Conservation (phyloP, 1,140 invertebrate genomes). For the Tetramorium alpestre region DNA sequence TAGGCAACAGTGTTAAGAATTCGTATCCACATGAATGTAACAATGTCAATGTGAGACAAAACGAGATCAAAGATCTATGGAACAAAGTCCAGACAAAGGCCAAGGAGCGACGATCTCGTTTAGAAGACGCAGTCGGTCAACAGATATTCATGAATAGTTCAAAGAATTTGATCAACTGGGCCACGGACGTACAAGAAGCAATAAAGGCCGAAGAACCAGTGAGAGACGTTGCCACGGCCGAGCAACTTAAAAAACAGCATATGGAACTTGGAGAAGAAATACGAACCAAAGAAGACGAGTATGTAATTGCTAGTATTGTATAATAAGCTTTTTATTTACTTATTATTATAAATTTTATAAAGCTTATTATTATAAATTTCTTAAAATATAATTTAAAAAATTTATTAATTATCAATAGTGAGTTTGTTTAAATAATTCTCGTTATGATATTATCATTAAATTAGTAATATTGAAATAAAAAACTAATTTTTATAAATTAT, state of each 20-base stretch:
- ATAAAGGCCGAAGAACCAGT: slow-evolving; percentile 94
- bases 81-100: slow-evolving; percentile 94
- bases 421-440: slow-evolving; percentile 4
- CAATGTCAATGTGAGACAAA: slow-evolving; percentile 94
- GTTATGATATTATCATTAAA: not conserved
- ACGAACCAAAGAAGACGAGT: slow-evolving; percentile 95
- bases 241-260: slow-evolving; percentile 96
- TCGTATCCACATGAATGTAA: slow-evolving; percentile 96
- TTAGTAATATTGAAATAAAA: not conserved
- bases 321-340: not conserved
- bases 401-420: not conserved
- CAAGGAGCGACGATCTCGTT: slow-evolving; percentile 90
- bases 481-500: not conserved
- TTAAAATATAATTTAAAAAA: not conserved
- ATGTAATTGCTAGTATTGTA: slow-evolving; percentile 73
- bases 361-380: too few relatives aligned
- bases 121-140: slow-evolving; percentile 97
- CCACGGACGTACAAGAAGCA: slow-evolving; percentile 91
- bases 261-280: slow-evolving; percentile 97
- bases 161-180: slow-evolving; percentile 93
- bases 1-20: slow-evolving; percentile 94
- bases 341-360: too few relatives aligned
- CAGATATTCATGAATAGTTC: slow-evolving; percentile 97
- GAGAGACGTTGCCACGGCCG: slow-evolving; percentile 95
- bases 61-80: slow-evolving; percentile 95